phyloP scores from a whole-genome alignment of 1,140 invertebrate genomes.

The Eurosta solidaginis region DNA sequence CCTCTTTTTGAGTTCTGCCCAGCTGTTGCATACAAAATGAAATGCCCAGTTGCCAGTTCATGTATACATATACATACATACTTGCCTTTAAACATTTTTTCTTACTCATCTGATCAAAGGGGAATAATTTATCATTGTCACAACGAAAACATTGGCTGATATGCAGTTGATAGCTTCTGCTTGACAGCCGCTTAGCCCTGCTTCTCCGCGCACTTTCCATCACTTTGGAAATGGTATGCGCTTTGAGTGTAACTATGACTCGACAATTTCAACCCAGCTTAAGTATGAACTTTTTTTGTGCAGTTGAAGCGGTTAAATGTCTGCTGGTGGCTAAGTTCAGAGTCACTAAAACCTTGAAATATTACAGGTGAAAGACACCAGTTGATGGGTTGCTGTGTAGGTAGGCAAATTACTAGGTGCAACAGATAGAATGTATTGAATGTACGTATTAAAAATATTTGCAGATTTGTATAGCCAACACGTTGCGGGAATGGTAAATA shows the following conservation, averaged over 20 bases:
- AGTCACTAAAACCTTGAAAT: constrained; percentile 11
- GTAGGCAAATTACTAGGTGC: background rate
- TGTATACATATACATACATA: background rate
- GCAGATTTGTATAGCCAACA: background rate
- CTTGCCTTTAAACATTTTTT: background rate
- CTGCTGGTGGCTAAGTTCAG: background rate
- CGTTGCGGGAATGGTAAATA: background rate
- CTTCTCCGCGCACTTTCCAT: background rate
- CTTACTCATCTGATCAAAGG: background rate
- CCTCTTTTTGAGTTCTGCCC: no score
- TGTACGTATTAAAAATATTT: background rate
- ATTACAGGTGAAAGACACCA: constrained; percentile 16
- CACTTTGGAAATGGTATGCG: no score
- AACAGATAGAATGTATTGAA: no score
- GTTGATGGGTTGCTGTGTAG: background rate
- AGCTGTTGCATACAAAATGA: no score
- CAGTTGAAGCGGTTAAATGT: background rate
- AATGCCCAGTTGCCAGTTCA: no score
- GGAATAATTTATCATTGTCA: constrained; percentile 21
- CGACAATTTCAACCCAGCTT: background rate
- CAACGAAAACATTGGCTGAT: background rate
- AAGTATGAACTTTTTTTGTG: background rate
- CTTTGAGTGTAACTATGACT: background rate
- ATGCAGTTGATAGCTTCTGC: constrained; percentile 16
- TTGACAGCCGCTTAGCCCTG: background rate